Evolutionary conservation across 2,113 vertebrate species (phyloP).

Genomic region (Megaceryle maxima): DNA sequence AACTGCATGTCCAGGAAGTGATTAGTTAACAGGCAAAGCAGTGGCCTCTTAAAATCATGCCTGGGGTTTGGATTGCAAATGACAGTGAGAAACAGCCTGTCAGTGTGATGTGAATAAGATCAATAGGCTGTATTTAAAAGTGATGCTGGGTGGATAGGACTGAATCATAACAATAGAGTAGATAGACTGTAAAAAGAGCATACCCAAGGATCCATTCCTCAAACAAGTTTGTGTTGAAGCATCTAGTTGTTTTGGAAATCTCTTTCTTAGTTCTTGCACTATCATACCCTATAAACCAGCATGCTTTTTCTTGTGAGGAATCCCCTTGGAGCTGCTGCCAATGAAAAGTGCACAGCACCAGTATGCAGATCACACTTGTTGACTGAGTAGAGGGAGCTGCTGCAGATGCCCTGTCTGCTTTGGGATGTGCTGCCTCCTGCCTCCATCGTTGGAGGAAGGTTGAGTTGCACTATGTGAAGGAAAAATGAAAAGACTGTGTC

Average conservation of each 20-base stretch:
- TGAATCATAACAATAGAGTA: neutral
- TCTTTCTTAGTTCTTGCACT: neutral
- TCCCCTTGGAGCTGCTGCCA: neutral
- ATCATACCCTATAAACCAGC: rapidly evolving
- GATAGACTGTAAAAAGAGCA: neutral
- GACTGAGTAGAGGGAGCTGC: neutral
- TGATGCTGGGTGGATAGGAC: neutral
- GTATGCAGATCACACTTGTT: rapidly evolving
- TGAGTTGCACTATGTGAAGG: neutral
- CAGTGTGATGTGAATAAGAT: neutral
- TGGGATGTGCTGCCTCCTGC: neutral
- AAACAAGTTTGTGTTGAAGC: neutral
- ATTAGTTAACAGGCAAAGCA: neutral
- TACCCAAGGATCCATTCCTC: neutral
- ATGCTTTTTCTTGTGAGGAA: neutral
- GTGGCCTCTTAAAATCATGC: neutral
- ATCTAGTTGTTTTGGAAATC: neutral
- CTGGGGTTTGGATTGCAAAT: neutral
- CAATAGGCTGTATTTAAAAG: neutral
- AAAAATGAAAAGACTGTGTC: neutral
- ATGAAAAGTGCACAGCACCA: neutral
- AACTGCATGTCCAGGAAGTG: neutral
- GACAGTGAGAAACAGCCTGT: neutral
- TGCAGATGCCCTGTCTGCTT: neutral
- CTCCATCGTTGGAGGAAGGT: neutral